Conservation (phyloP, 2,797 vertebrate species). For the Pteronotus mesoamericanus region DNA sequence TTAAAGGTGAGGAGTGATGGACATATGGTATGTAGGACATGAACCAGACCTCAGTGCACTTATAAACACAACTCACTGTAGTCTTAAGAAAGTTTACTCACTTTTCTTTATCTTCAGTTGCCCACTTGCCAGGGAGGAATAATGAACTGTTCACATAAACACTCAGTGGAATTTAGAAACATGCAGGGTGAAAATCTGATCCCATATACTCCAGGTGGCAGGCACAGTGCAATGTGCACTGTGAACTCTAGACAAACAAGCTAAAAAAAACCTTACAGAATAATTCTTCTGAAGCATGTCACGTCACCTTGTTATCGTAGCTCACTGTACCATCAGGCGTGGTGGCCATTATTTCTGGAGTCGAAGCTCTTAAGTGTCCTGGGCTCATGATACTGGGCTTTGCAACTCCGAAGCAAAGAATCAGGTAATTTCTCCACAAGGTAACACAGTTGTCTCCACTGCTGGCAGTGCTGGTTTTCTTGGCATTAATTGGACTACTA, state of each 20-base stretch:
- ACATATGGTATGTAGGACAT: background rate
- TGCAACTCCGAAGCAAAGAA: constrained; percentile 97
- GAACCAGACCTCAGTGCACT: background rate
- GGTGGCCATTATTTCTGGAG: constrained; percentile 96
- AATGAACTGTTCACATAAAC: constrained; percentile 33
- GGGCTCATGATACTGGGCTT: constrained; percentile 99
- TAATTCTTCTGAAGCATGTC: constrained; percentile 49
- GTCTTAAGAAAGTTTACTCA: background rate
- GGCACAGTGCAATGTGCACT: constrained; percentile 34
- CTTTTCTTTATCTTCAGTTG: background rate
- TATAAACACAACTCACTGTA: background rate
- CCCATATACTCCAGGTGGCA: constrained; percentile 55
- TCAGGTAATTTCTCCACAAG: constrained; percentile 98
- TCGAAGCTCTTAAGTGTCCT: constrained; percentile 95
- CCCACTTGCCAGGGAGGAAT: background rate
- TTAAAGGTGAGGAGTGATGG: background rate
- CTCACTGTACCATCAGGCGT: constrained; percentile 96
- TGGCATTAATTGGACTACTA: constrained; percentile 97
- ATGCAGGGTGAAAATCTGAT: constrained; percentile 34
- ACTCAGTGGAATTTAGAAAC: constrained; percentile 54
- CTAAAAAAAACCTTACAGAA: constrained; percentile 65
- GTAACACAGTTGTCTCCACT: constrained; percentile 94
- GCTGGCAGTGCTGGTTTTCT: constrained; percentile 94
- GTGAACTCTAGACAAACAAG: constrained; percentile 57
- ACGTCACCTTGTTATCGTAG: constrained; percentile 93